Conservation (phyloP, 2,797 vertebrate species). For the Arremon brunneinucha region DNA sequence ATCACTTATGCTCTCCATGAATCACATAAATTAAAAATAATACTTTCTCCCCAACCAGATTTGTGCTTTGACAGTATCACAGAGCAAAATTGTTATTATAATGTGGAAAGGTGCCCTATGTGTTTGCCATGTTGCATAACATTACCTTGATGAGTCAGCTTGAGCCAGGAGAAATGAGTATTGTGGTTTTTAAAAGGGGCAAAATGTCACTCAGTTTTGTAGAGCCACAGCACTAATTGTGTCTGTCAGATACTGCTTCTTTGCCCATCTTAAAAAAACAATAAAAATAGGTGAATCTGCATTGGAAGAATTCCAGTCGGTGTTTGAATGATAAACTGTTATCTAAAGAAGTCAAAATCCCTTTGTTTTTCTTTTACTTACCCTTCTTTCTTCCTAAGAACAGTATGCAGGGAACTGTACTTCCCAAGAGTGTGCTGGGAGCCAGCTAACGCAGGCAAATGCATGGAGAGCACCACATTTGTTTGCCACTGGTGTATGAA, state of each 20-base stretch:
- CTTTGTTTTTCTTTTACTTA: neutral
- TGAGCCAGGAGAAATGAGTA: neutral
- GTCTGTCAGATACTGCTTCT: neutral
- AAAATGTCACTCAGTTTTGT: neutral
- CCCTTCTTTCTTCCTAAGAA: neutral
- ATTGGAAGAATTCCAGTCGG: neutral
- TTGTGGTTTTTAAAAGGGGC: neutral
- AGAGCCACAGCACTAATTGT: neutral
- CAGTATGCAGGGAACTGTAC: neutral
- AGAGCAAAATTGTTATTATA: neutral
- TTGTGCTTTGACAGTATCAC: neutral
- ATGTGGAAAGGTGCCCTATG: neutral
- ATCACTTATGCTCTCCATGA: neutral
- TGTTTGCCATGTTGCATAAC: neutral
- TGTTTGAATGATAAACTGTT: neutral
- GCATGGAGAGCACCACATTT: neutral
- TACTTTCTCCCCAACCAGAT: neutral
- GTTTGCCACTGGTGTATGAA: neutral
- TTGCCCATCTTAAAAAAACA: constrained; percentile 20
- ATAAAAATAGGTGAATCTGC: neutral
- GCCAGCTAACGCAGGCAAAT: neutral
- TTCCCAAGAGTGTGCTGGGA: neutral
- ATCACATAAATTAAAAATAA: neutral
- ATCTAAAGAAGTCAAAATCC: neutral
- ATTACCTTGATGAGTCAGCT: neutral